A percentile compares a stretch with the other conserved stretches of the same genome.
Evolutionary conservation across 1,140 invertebrate genomes (phyloP).

Genomic region (Achroia grisella): DNA sequence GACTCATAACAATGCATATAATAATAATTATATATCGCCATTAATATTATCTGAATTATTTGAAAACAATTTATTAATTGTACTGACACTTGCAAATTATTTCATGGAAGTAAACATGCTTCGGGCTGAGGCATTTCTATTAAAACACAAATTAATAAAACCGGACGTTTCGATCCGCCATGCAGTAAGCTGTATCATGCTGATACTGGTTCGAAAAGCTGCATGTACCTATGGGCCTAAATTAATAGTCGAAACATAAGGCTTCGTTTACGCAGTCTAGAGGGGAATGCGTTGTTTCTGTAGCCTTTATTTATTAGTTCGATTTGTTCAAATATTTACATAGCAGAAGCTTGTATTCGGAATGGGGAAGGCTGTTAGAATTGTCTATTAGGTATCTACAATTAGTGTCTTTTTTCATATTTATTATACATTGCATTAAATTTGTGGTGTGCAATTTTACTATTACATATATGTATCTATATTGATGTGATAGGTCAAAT

Average conservation of each 20-base stretch:
- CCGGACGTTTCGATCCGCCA: conserved; percentile 61
- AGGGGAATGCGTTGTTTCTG: no score
- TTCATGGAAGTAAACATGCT: conserved; percentile 58
- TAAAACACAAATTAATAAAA: conserved; percentile 57
- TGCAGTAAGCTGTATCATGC: conserved; percentile 71
- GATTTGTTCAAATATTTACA: no score
- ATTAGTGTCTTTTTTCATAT: no score
- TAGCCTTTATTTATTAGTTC: no score
- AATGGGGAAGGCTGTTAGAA: no score
- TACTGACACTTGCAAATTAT: conserved; percentile 34
- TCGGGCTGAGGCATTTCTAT: conserved; percentile 67
- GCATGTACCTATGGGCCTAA: conserved; percentile 26
- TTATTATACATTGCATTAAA: no score
- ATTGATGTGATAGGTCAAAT: no score
- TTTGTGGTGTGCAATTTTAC: no score
- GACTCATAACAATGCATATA: conserved; percentile 39
- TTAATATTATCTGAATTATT: conserved; percentile 7
- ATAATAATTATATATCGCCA: conserved; percentile 18
- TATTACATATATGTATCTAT: no score
- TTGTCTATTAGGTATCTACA: no score
- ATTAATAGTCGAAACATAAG: conserved; percentile 13
- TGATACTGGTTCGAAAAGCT: conserved; percentile 54
- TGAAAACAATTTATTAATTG: neutral
- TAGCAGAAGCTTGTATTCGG: no score
- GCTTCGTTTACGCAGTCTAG: conserved; percentile 4